phyloP scores from a whole-genome alignment of 2,888 invertebrate genomes.

The Xanthostigma xanthostigma region DNA sequence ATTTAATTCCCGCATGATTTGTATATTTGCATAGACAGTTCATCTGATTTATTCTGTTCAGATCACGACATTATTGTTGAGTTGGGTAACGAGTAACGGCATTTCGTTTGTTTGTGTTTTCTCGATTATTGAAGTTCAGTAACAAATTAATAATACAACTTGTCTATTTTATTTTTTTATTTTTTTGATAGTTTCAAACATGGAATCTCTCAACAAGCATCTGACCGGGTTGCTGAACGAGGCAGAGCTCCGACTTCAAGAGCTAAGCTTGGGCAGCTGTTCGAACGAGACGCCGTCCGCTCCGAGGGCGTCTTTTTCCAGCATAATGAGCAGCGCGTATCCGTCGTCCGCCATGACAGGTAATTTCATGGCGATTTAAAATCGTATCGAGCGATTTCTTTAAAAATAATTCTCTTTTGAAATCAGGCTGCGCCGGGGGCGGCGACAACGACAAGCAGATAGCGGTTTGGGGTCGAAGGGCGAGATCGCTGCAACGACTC shows the following conservation, averaged over 20 bases:
- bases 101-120: no score
- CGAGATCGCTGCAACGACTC: conserved; percentile 59
- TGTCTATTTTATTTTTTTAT: neutral
- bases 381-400: no score
- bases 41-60: no score
- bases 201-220: conserved; percentile 62
- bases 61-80: no score
- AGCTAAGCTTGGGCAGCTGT: conserved; percentile 42
- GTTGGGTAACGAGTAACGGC: no score
- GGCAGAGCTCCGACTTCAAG: conserved; percentile 71
- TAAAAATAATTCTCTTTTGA: neutral
- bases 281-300: conserved; percentile 27
- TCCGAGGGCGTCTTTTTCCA: conserved; percentile 40
- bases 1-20: no score
- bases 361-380: conserved; percentile 9
- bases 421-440: conserved; percentile 50
- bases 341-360: conserved; percentile 28
- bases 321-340: conserved; percentile 35
- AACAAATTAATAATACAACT: no score
- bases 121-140: no score
- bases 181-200: conserved; percentile 43
- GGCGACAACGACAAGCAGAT: conserved; percentile 69
- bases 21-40: no score
- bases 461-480: conserved; percentile 75
- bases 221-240: conserved; percentile 61